Evolutionary conservation across 2,113 vertebrate genomes (phyloP), one percentile per base, ranked within the genome.

Genomic region (Vicugna pacos): DNA sequence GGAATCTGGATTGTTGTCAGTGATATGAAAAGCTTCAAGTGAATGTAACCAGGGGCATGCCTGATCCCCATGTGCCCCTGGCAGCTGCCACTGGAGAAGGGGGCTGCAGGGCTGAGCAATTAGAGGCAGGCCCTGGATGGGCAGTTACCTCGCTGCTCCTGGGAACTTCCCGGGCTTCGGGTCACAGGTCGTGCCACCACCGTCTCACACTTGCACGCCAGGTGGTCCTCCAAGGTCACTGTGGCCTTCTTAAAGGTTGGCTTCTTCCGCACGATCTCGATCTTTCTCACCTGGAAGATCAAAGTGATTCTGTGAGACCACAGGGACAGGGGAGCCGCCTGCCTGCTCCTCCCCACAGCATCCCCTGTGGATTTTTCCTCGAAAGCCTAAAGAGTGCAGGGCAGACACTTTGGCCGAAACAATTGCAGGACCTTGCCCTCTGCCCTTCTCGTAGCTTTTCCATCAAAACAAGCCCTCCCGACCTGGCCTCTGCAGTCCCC

Each of bases 191-290:
- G 98, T 2, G 88, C 97, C 72, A 93, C 60, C 73, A 98, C 42
- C 0, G 98, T 75, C 84, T 99, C 99, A 95, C 99, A 99, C 94
- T 98, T 99, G 97, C 99, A 99, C 17, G 98, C 99, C 94, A 99
- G 96, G 0, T 99, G 99, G 97, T 99, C 99, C 91, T 99, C 99
- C 97, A 99, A 99, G 24, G 99, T 98, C 98, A 99, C 99, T 5
- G 99, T 62, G 11, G 98, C 99, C 96, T 99, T 99, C 84, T 99
- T 99, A n/a, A 99, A 99, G 90, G 94, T 96, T 15, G 98, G 92
- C 94, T 98, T 98, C 98, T 54, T 98, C 97, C 99, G 98, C 15
- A 99, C 97, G 52, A 99, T 99, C 97, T 99, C 98, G 0, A 99
- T 99, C 98, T 99, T 99, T 38, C 98, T 99, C 96, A 99, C 99